Conservation (phyloP, 1,140 invertebrate genomes). For the Drosophila quadrilineata region DNA sequence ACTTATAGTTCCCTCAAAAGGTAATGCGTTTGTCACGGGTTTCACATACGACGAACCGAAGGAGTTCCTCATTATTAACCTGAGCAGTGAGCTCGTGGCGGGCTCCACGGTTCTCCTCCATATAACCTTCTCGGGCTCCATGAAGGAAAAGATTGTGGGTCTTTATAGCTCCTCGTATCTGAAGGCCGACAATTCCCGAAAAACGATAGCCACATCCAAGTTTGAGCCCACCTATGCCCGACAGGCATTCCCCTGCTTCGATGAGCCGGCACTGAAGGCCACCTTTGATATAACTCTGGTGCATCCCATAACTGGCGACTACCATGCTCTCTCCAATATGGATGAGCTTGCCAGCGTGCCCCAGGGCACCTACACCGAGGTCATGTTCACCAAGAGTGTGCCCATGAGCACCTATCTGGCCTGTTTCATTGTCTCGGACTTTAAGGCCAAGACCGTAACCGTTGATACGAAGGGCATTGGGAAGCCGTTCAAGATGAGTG, state of each 20-base stretch:
- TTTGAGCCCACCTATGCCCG: slow-evolving; percentile 97
- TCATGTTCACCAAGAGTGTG: slow-evolving; percentile 88
- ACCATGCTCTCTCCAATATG: slow-evolving; percentile 92
- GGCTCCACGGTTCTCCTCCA: slow-evolving; percentile 22
- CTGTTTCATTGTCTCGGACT: slow-evolving; percentile 96
- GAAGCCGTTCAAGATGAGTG: slow-evolving; percentile 85
- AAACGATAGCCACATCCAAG: slow-evolving; percentile 92
- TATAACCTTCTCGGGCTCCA: slow-evolving; percentile 81
- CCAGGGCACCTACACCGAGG: slow-evolving; percentile 53
- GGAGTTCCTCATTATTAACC: slow-evolving; percentile 66
- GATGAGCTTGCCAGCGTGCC: slow-evolving; percentile 60
- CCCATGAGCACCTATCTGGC: slow-evolving; percentile 97
- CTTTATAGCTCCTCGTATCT: slow-evolving; percentile 82
- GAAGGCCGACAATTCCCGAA: slow-evolving; percentile 64
- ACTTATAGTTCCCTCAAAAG: slow-evolving; percentile 11
- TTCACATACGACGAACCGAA: slow-evolving; percentile 41
- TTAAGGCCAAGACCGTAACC: slow-evolving; percentile 83
- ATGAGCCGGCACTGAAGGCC: slow-evolving; percentile 97
- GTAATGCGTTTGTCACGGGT: slow-evolving; percentile 10
- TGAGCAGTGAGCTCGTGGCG: slow-evolving; percentile 30
- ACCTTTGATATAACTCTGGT: slow-evolving; percentile 90
- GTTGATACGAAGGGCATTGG: slow-evolving; percentile 84
- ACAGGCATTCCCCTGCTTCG: slow-evolving; percentile 96
- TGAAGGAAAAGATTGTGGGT: slow-evolving; percentile 82
- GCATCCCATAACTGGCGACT: slow-evolving; percentile 84